phyloP scores from a whole-genome alignment of 2,113 vertebrate genomes.

The Centropus unirufus region DNA sequence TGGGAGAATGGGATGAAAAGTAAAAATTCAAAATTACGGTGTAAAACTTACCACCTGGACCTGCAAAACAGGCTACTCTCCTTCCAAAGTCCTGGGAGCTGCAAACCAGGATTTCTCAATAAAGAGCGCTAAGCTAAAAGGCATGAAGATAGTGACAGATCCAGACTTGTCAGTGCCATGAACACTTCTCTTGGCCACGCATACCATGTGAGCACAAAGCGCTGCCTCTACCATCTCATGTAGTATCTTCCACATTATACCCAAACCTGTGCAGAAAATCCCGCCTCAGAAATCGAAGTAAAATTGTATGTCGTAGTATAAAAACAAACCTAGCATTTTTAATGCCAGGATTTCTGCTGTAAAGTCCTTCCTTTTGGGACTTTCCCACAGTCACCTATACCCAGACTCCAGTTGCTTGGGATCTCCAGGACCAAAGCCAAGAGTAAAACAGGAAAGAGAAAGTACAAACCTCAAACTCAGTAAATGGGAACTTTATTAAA shows the following conservation, averaged over 20 bases:
- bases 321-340: not conserved
- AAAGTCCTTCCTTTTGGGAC: not conserved
- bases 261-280: not conserved
- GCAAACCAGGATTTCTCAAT: slow-evolving; percentile 63
- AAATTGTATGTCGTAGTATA: not conserved
- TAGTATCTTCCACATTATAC: not conserved
- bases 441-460: not conserved
- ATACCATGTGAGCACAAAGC: not conserved
- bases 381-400: not conserved
- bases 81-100: slow-evolving; percentile 41
- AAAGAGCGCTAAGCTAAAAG: slow-evolving; percentile 51
- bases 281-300: not conserved
- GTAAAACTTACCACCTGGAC: not conserved
- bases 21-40: not conserved
- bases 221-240: not conserved
- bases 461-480: slow-evolving; percentile 42
- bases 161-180: slow-evolving; percentile 63
- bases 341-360: not conserved
- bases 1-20: not conserved
- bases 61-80: slow-evolving; percentile 30
- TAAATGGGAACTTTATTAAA: slow-evolving; percentile 82
- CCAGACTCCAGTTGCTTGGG: not conserved
- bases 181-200: slow-evolving; percentile 55
- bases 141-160: slow-evolving; percentile 67
- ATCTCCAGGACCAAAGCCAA: not conserved